Base-by-base conservation (phyloP, 2,113 vertebrate species). In the Chinchilla lanigera region DNA sequence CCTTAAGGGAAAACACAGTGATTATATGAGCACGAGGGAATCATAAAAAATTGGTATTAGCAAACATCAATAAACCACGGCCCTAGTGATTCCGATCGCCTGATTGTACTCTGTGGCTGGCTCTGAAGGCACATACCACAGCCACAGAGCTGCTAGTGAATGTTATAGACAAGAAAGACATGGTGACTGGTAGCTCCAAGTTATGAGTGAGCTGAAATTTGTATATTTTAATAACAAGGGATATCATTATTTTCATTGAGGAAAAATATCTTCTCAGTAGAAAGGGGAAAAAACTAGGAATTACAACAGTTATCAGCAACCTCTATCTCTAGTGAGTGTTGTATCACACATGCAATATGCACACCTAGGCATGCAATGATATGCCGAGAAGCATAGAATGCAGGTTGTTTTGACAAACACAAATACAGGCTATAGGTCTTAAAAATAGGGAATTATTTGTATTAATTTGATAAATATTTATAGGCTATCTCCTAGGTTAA, bases 1-100 rank as follows among this genome's bases (percentile, higher is more conserved):
- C 50, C 38, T 86, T 89, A 92, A 95, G 78, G 94, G 86, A 93
- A 97, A 97, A 93, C 80, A 80, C 60, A 33, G 73, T 90, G 71
- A 41, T 61, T 84, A 80, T 54, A 54, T 14, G 26, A 61, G 20
- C 44, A n/a, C 0, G 0, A 86, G 67, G 52, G 75, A 86, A 26
- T 89, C 35, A 67, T 93, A 90, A 95, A 97, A 86, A 0, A 50
- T 69, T 84, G 71, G 33, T 73, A 47, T 93, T 90, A 91, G 60
- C 86, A 93, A 73, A 89, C 63, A 52, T 80, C 84, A 90, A 58
- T 75, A 95, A 96, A 65, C 69, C 78, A 63, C 0, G 4, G 67
- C 41, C 71, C 96, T 38, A 35, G 0, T 30, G 16, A 84, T 80
- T 60, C 78, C 3, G 20, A 20, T 35, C 35, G 63, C 58, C 33